Conservation (phyloP, 2,113 vertebrate species). For the Alexandromys fortis region DNA sequence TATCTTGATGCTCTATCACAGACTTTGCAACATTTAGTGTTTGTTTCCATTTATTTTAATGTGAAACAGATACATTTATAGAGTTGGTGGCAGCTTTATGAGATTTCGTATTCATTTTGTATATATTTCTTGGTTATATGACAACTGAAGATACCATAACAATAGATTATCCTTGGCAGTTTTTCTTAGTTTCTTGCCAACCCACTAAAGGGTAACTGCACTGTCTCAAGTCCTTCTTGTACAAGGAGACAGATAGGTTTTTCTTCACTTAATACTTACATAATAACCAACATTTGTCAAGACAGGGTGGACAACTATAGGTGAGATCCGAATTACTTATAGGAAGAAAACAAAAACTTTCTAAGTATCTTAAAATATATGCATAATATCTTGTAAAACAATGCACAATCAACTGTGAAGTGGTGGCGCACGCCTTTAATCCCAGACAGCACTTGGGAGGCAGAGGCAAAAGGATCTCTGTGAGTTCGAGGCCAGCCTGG, state of each 20-base stretch:
- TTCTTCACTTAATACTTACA: not conserved
- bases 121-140: slow-evolving; percentile 21
- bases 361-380: not conserved
- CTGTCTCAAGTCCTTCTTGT: slow-evolving; percentile 30
- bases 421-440: not conserved
- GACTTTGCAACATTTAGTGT: slow-evolving; percentile 47
- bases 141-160: slow-evolving; percentile 44
- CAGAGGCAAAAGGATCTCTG: not conserved
- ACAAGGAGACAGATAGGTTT: not conserved
- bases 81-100: slow-evolving; percentile 47
- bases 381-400: not conserved
- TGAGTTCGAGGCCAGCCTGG: not conserved
- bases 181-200: slow-evolving; percentile 43
- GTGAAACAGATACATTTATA: slow-evolving; percentile 61
- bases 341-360: not conserved
- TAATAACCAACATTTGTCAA: not conserved
- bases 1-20: slow-evolving; percentile 49
- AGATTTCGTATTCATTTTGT: slow-evolving; percentile 42
- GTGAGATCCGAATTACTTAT: not conserved
- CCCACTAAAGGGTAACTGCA: not conserved
- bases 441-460: not conserved
- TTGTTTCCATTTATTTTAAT: slow-evolving; percentile 70
- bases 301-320: not conserved
- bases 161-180: slow-evolving; percentile 27
- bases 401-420: not conserved